Base-by-base conservation (phyloP, 2,797 vertebrate genomes). In the Micropoecilia bifurca region DNA sequence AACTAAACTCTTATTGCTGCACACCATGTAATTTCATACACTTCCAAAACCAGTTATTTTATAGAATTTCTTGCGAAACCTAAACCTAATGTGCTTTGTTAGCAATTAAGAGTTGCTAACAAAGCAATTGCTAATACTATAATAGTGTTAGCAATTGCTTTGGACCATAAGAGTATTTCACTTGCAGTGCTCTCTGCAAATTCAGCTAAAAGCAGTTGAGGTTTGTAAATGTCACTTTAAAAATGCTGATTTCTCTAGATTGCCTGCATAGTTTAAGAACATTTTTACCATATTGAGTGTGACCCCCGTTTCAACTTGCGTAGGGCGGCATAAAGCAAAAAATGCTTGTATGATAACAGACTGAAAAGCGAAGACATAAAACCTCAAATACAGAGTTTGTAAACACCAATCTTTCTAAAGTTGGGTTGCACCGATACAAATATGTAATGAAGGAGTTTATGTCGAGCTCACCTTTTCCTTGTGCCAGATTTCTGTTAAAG, bases 401-500 rank as follows among this genome's bases (percentile, higher is more conserved):
- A 16, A 61, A 7, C 14, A 5, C 28, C 30, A 12, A 61, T 63
- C 33, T 28, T 72, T 72, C 30, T 46, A n/a, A 13, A 12, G 41
- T 5, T 43, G 18, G 43, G 14, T 30, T 36, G 46, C 39, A 76
- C 13, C 0, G 1, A 33, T 36, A 20, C 14, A 33, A 30, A 61
- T 41, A 10, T 68, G 41, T 3, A 41, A 41, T 6, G 41, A 68
- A 22, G 36, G 9, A 13, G 20, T 41, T 41, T 1, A 0, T 30
- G 7, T 36, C 6, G 1, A 48, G 66, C 82, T 83, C 95, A 99
- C 98, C 98, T 98, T 96, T 97, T 80, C 98, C 98, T 95, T 97
- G 96, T 74, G 98, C 98, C 90, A 99, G 93, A 91, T 97, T 99
- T 87, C 98, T 95, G 96, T 99, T 99, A 80, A 99, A 99, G 79